Conservation (phyloP, 1,140 invertebrate species). For the Cataglyphis hispanica region DNA sequence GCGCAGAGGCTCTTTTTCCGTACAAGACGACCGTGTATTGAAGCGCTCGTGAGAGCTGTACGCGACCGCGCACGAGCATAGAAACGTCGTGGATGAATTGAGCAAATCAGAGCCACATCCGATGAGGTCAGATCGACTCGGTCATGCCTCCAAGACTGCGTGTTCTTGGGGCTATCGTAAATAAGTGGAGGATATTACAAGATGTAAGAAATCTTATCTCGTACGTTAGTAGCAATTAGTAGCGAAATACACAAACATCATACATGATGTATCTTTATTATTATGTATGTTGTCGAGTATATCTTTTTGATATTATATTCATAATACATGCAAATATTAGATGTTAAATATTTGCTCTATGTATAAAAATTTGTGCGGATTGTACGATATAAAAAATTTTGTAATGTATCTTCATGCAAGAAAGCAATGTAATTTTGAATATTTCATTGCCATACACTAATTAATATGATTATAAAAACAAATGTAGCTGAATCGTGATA, state of each 20-base stretch:
- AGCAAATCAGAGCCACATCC: slow-evolving; percentile 86
- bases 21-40: slow-evolving; percentile 77
- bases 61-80: slow-evolving; percentile 60
- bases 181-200: slow-evolving; percentile 44
- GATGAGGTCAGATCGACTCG: slow-evolving; percentile 83
- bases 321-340: not conserved
- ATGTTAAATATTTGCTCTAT: not conserved
- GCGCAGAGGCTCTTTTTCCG: slow-evolving; percentile 80
- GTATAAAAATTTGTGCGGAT: too few species aligned
- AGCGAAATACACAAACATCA: not conserved
- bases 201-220: slow-evolving; percentile 35
- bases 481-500: not conserved
- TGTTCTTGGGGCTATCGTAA: slow-evolving; percentile 28
- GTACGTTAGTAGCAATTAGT: not conserved
- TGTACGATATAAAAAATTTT: not conserved
- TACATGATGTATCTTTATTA: not conserved
- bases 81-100: slow-evolving; percentile 83
- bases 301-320: not conserved
- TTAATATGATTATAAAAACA: not conserved
- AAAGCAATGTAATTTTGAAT: not conserved
- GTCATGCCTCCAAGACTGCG: slow-evolving; percentile 76
- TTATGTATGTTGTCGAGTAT: too few species aligned
- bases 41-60: slow-evolving; percentile 72
- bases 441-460: not conserved
- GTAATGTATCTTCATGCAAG: not conserved